phyloP scores from a whole-genome alignment of 2,797 vertebrate genomes.

The Linurgus olivaceus region DNA sequence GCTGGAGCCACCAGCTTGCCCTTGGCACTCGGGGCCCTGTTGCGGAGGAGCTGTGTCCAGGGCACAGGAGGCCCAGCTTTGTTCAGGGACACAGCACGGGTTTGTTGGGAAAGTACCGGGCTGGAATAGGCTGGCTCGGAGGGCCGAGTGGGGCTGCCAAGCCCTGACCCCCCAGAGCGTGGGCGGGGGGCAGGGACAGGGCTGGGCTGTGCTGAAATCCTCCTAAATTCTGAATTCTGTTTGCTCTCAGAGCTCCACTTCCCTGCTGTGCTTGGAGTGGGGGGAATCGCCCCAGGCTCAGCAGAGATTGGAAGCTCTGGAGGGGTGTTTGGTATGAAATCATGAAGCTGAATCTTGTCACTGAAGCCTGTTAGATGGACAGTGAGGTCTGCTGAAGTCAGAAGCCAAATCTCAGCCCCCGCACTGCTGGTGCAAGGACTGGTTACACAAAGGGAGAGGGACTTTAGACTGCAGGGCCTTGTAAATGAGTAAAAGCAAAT shows the following conservation, averaged over 20 bases:
- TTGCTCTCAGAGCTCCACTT: not conserved
- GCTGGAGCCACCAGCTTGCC: not conserved
- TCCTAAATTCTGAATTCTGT: not conserved
- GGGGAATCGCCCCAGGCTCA: not conserved
- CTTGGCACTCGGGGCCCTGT: not conserved
- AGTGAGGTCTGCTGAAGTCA: rapidly evolving
- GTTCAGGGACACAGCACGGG: slow-evolving; percentile 29
- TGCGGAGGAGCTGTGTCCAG: not conserved
- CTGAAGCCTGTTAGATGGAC: not conserved
- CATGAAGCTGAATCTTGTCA: rapidly evolving
- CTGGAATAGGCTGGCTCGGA: not conserved
- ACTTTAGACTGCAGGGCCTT: slow-evolving; percentile 44
- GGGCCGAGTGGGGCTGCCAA: not conserved
- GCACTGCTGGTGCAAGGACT: not conserved
- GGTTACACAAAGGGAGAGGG: not conserved
- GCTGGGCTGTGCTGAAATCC: not conserved
- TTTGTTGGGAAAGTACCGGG: slow-evolving; percentile 37
- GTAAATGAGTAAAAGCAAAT: slow-evolving; percentile 64
- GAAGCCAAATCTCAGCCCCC: not conserved
- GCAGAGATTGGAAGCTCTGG: not conserved
- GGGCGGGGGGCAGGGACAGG: not conserved
- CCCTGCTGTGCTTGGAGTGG: not conserved
- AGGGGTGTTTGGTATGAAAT: rapidly evolving
- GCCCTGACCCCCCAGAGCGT: not conserved
- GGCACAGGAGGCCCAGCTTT: slow-evolving; percentile 26